Percentiles rank a stretch among this genome's conserved stretches.
Evolutionary conservation across 2,888 invertebrate species (phyloP).

Genomic region (Eudasyphora cyanicolor): DNA sequence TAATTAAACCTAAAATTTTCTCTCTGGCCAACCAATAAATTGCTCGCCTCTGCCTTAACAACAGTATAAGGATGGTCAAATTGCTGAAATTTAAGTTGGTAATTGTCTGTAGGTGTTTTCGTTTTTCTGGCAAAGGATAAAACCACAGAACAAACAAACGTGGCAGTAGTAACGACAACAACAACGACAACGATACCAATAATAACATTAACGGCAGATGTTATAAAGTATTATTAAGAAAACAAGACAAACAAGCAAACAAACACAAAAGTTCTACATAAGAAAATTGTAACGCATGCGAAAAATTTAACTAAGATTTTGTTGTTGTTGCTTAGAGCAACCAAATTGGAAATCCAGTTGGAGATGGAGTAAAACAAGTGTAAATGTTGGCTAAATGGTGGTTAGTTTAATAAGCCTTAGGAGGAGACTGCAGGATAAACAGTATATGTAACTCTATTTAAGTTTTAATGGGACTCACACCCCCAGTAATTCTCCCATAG

Average conservation of each 20-base stretch:
- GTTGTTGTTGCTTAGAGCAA: too few species aligned
- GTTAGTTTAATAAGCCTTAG: constrained; percentile 17
- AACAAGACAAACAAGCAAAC: background rate
- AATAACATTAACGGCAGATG: constrained; percentile 45
- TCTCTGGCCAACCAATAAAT: background rate
- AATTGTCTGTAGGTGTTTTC: constrained; percentile 10
- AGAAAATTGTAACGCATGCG: constrained; percentile 50
- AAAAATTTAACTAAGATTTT: constrained; percentile 27
- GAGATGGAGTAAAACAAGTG: constrained; percentile 27
- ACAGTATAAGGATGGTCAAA: constrained; percentile 24
- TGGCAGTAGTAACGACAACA: too few species aligned
- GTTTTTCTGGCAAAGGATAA: too few species aligned
- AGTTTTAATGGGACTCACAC: constrained; percentile 46
- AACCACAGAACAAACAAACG: constrained; percentile 18
- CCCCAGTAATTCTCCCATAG: background rate
- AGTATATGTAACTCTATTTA: constrained; percentile 47
- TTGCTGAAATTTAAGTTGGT: constrained; percentile 40
- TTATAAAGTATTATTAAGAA: constrained; percentile 53
- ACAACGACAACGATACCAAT: background rate
- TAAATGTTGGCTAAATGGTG: constrained; percentile 2
- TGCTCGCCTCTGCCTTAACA: background rate
- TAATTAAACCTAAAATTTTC: constrained; percentile 23
- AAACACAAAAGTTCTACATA: too few species aligned
- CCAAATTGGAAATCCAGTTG: background rate
- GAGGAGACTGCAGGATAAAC: background rate